These are phyloP conservation scores for Malthinus seriepunctatus DNA, from an alignment of 2,888 invertebrate genomes.

Conservation along the genomic window DNA sequence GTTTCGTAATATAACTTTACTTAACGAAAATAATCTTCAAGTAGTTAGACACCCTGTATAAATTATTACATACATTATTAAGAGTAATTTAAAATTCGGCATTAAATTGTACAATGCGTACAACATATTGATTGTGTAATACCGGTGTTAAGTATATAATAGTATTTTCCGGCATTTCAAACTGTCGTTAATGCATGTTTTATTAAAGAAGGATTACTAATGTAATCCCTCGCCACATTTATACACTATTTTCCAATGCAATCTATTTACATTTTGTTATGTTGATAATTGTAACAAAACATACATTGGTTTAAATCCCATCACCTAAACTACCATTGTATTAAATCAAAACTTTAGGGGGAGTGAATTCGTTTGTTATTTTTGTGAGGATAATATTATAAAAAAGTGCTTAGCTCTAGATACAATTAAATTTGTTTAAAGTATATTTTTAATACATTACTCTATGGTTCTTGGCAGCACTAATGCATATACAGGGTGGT, in stretches of 20 bases:
- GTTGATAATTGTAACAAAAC: constrained; percentile 51
- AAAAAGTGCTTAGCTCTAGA: too few relatives aligned
- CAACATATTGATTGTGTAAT: constrained; percentile 14
- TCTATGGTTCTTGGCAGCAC: too few relatives aligned
- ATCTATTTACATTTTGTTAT: constrained; percentile 49
- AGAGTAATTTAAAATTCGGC: too few relatives aligned
- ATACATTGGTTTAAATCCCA: constrained; percentile 44
- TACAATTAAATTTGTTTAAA: too few relatives aligned
- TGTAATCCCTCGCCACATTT: constrained; percentile 42
- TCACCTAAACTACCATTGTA: constrained; percentile 34
- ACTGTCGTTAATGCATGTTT: constrained; percentile 38
- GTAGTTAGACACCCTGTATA: too few relatives aligned
- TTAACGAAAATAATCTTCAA: too few relatives aligned
- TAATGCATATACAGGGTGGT: too few relatives aligned
- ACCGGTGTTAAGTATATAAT: constrained; percentile 16
- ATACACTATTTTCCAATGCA: constrained; percentile 19
- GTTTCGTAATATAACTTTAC: too few relatives aligned
- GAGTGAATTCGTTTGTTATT: too few relatives aligned
- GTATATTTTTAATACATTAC: too few relatives aligned
- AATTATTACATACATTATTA: too few relatives aligned
- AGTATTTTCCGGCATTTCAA: constrained; percentile 40
- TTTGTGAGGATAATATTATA: too few relatives aligned
- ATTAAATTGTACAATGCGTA: constrained; percentile 9
- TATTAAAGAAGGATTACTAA: constrained; percentile 43
- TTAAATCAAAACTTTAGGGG: constrained; percentile 14